Base-by-base conservation (phyloP, 2,888 invertebrate species). In the Troilus luridus region DNA sequence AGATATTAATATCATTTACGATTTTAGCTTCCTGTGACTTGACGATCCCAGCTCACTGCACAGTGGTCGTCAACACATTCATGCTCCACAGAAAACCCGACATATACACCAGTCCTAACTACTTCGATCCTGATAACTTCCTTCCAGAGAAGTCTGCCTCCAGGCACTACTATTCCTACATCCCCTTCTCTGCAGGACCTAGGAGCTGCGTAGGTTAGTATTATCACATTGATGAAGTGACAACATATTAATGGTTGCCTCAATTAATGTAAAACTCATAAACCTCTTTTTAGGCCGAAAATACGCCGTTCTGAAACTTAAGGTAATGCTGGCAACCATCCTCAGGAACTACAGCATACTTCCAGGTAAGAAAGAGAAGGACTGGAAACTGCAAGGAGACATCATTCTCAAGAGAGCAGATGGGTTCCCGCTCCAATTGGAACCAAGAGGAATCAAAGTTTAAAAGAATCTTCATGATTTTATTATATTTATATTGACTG, bases 41-140 rank as follows among this genome's bases (percentile, higher is more conserved):
- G 93, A 94, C 95, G 54, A 94, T 97, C 90, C 97, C 97, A 27
- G 95, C 95, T 21, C 96, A 96, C 21, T 94, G 96, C 6, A 97
- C 97, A 0, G 95, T 97, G 10, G 94, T 96, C 3, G 95, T 97
- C 89, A 95, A 95, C 3, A 96, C 96, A 1, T 96, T 95, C 93
- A 95, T 96, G 93, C 94, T 97, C 90, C 98, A 98, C 94, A 96
- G 97, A 91, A 95, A 96, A 92, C 94, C 95, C 1, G 96, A 96
- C 92, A 95, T 96, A 89, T 98, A 97, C 94, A 96, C 96, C 12
- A 96, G 98, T 94, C 97, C 98, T 0, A 95, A 96, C 88, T 95
- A 95, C 92, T 98, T 97, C 94, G 95, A 98, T 94, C 98, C 98
- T 1, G 98, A 98, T 94, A 97, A 98, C 94, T 98, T 98, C 95